Base-by-base conservation (phyloP, 2,888 invertebrate genomes). In the Pollenia labialis region DNA sequence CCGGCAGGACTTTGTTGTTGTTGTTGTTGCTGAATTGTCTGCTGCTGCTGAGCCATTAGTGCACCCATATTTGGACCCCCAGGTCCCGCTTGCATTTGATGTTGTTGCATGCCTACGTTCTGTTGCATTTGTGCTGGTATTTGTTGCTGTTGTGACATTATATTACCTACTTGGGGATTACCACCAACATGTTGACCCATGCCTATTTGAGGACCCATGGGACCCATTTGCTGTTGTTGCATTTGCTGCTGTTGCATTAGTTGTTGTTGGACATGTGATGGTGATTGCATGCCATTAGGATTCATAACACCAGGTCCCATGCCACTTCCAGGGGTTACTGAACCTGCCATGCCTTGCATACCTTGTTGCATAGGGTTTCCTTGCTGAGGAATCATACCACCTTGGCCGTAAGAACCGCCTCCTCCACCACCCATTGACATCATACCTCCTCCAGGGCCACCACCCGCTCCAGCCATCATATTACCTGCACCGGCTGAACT, bases 71-170 rank as follows among this genome's bases (percentile, higher is more conserved):
- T 72, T 1, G 77, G 75, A 4, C 48, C 68, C 48, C 56, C 80
- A 0, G 74, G 50, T 14, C 81, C 84, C 0, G 69, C 54, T 81
- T 82, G 77, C 77, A 88, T 81, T 87, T 91, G 90, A 11, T 89
- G 89, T 58, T 90, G 90, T 71, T 88, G 90, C 72, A 88, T 74
- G 7, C 66, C 16, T 1, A 87, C 66, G 62, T 86, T 86, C 12
- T 84, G 87, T 32, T 87, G 86, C 80, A 87, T 83, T 69, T 75
- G 82, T 48, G 80, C 44, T 16, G 90, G 89, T 88, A 91, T 87
- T 62, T 91, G 91, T 44, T 91, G 91, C 14, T 90, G 92, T 9
- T 90, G 91, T 7, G 89, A 89, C 89, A 91, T 90, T 50, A 90
- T 89, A 66, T 89, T 81, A 18, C 83, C 60, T 0, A 60, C 83